Conservation (phyloP, 2,113 vertebrate species). For the Oreotrochilus melanogaster region DNA sequence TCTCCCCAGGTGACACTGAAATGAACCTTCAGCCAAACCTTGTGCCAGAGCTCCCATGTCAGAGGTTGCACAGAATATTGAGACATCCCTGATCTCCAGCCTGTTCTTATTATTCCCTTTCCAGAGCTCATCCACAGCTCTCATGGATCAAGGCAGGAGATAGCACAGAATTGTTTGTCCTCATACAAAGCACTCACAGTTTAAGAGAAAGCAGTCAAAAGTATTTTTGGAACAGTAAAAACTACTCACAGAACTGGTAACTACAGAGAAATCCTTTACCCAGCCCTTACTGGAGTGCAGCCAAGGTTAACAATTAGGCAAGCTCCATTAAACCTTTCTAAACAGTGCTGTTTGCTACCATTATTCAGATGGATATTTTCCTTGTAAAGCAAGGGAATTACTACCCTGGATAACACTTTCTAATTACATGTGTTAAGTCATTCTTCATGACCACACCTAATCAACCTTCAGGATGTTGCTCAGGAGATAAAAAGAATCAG, state of each 20-base stretch:
- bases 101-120: too few relatives aligned
- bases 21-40: neutral
- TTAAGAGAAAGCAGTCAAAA: neutral
- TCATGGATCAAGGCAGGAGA: neutral
- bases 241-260: neutral
- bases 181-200: neutral
- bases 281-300: neutral
- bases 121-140: neutral
- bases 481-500: neutral
- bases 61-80: neutral
- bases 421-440: neutral
- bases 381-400: neutral
- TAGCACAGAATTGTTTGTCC: neutral
- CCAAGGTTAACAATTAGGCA: neutral
- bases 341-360: neutral
- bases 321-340: neutral
- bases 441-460: neutral
- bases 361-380: neutral
- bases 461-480: neutral
- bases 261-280: neutral
- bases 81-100: neutral
- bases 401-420: neutral
- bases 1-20: neutral
- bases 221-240: neutral
- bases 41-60: fast-evolving